A percentile compares a stretch with the other conserved stretches of the same genome.
phyloP scores from a whole-genome alignment of 2,113 vertebrate species.

The Sylvia atricapilla region DNA sequence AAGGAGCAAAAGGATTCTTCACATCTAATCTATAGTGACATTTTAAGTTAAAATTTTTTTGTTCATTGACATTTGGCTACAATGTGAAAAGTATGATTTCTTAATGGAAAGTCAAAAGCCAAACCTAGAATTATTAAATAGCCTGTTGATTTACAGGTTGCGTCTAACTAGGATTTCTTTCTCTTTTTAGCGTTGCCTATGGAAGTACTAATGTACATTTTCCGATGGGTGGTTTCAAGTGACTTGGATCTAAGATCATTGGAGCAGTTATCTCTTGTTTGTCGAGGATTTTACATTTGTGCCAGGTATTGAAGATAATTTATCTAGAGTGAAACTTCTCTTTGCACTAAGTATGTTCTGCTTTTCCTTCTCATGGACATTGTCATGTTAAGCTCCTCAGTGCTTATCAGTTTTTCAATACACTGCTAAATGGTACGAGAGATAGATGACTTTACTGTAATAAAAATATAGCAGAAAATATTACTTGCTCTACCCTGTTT shows the following conservation, averaged over 20 bases:
- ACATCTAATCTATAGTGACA: background rate
- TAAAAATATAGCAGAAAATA: background rate
- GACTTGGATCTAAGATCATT: slow-evolving; percentile 93
- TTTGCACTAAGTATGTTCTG: background rate
- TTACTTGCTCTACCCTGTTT: background rate
- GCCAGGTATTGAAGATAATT: slow-evolving; percentile 82
- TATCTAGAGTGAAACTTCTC: background rate
- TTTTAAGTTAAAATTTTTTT: background rate
- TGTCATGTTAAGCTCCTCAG: background rate
- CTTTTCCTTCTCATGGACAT: background rate
- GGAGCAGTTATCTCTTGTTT: slow-evolving; percentile 93
- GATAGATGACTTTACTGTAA: background rate
- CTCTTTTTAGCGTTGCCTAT: slow-evolving; percentile 82
- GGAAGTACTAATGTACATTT: slow-evolving; percentile 97
- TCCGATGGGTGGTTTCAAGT: slow-evolving; percentile 97
- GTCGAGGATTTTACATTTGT: slow-evolving; percentile 96
- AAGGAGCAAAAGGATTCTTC: background rate
- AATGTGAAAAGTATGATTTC: background rate
- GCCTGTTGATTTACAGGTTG: background rate
- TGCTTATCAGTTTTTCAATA: background rate
- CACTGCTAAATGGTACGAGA: background rate
- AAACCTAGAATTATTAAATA: background rate
- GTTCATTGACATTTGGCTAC: background rate
- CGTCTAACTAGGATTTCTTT: background rate
- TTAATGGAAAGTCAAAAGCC: background rate